Conservation (phyloP, 2,113 vertebrate genomes). For the Sorex araneus region DNA sequence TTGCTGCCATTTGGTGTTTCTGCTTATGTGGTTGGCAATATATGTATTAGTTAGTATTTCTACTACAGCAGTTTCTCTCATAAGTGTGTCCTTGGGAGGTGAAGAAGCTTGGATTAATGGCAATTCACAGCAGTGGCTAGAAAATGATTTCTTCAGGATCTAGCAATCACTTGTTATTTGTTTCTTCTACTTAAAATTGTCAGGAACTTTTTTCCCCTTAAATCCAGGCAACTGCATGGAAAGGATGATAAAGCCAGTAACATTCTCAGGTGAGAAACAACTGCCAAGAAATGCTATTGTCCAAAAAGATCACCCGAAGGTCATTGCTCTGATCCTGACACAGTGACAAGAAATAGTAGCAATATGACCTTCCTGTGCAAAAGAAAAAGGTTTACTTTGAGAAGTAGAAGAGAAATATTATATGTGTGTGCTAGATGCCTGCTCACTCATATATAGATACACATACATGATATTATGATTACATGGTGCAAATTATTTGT, state of each 20-base stretch:
- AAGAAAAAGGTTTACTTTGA: neutral
- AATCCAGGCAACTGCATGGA: neutral
- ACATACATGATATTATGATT: neutral
- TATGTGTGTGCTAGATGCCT: neutral
- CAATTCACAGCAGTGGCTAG: neutral
- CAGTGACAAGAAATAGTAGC: conserved; percentile 28
- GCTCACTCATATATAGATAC: neutral
- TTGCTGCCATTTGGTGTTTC: neutral
- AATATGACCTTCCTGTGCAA: conserved; percentile 23
- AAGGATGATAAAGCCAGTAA: conserved; percentile 36
- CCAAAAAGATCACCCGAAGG: conserved; percentile 53
- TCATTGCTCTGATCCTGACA: conserved; percentile 15
- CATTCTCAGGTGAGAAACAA: conserved; percentile 48
- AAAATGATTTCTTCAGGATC: neutral
- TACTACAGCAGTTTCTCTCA: neutral
- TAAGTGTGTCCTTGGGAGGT: neutral
- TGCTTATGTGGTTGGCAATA: neutral
- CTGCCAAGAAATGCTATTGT: conserved; percentile 52
- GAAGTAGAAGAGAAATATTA: neutral
- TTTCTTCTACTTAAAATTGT: conserved; percentile 50
- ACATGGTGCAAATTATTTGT: neutral
- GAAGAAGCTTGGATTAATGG: conserved; percentile 4
- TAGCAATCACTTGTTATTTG: conserved; percentile 33
- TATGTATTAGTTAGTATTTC: neutral
- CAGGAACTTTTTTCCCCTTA: conserved; percentile 53